A percentile compares a stretch with the other conserved stretches of the same genome.
Conservation (phyloP, 2,113 vertebrate species). For the Gymnogyps californianus region DNA sequence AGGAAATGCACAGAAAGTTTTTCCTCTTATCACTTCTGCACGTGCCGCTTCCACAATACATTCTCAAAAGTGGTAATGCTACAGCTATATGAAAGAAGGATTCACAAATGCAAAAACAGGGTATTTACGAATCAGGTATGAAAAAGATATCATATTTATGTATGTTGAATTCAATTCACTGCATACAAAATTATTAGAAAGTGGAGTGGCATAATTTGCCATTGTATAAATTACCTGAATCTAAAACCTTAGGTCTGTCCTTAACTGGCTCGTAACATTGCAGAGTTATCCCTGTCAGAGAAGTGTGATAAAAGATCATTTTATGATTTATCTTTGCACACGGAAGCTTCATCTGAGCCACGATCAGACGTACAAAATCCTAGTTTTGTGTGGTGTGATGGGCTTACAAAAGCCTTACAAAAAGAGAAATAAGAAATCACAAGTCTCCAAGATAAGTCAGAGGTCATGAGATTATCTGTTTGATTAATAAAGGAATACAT, state of each 20-base stretch:
- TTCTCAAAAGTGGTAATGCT: neutral
- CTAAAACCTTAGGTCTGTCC: neutral
- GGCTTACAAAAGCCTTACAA: neutral
- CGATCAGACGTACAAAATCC: accelerated
- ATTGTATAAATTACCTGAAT: neutral
- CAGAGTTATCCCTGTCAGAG: neutral
- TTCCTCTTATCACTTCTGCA: neutral
- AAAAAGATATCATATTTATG: neutral
- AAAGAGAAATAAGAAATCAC: neutral
- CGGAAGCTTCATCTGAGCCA: neutral
- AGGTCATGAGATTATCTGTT: neutral
- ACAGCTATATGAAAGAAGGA: neutral
- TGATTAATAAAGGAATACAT: neutral
- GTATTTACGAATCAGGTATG: neutral
- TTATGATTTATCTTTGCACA: accelerated
- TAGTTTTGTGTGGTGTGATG: too few relatives aligned
- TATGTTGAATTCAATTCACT: neutral
- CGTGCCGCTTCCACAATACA: accelerated
- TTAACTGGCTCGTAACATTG: neutral
- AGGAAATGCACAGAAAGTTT: neutral
- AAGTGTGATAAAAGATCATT: neutral
- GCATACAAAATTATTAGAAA: neutral
- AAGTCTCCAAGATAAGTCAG: neutral
- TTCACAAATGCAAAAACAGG: neutral
- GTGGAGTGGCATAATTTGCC: neutral